Evolutionary conservation across 2,888 invertebrate genomes (phyloP), one percentile per base, ranked within the genome.

Genomic region (Spisula solida): DNA sequence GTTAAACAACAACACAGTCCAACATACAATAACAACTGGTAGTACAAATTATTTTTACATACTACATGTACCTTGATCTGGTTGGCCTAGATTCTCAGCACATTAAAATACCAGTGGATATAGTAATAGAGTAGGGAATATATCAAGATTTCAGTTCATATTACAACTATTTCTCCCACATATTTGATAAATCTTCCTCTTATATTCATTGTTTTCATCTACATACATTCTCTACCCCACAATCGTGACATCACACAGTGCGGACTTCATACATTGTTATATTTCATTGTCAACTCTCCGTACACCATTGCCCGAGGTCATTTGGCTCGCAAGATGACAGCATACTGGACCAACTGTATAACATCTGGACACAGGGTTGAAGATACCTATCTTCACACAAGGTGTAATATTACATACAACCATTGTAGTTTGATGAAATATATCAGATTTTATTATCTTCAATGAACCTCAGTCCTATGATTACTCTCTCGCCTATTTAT

Each of bases 381-480:
- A 29, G 70, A 70, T 70, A 70, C 31, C 0, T 70, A 70, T 70
- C 70, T 70, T 70, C 12, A 29, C 16, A 70, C 16, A 29, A 70
- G 70, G 70, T 70, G 70, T 70, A 70, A 70, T 29, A 31, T 70
- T 70, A 70, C 70, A 6, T 70, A 14, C 29, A 31, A 14, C 25
- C 70, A 70, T 29, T 70, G 70, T 70, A 2, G 4, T 56, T 20
- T 29, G 4, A n/a, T 70, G 70, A 56, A 56, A n/a, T 70, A 70
- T 70, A 70, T 70, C 70, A 70, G 31, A 70, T 70, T 70, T 70
- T 70, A 70, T 70, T 29, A 70, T 12, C 70, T 70, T 70, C 70
- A 70, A 70, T 31, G n/a, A 56, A 56, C 56, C 56, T n/a, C n/a
- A 20, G 56, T 56, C 18, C 56, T 56, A 20, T 56, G 56, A n/a